Evolutionary conservation across 1,140 invertebrate genomes (phyloP), one percentile per base, ranked within the genome.

Genomic region (Chlorops oryzae): DNA sequence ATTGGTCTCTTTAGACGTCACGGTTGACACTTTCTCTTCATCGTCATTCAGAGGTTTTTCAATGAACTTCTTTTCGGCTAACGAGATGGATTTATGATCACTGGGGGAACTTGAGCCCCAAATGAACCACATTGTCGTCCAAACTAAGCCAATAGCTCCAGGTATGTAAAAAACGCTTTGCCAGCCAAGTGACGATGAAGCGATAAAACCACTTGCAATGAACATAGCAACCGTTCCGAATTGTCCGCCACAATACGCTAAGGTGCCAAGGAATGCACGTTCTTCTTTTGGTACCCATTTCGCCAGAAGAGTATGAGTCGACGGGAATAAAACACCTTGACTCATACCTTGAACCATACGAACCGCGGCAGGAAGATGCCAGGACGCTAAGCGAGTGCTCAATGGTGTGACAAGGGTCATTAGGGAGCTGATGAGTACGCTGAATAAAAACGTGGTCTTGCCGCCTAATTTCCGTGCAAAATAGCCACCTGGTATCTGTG

Each of bases 261-360:
- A 74, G 3, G 79, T 76, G 27, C 70, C 72, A 22, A 78, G 64
- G 17, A 74, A 65, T 2, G 77, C 77, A 34, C 78, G 62, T 65
- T 82, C 80, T n/a, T 73, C 59, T 3, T 62, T 57, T 2, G 80
- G 80, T 9, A 74, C 40, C 89, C 90, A 93, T 61, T 85, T 84
- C 0, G 86, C 81, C 44, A 91, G 73, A 4, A 91, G 65, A 0
- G 82, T 82, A 61, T 92, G 88, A 10, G 86, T 76, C 39, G 80
- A 78, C 0, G 90, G 89, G 61, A 86, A 84, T 18, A 87, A 76
- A 4, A 86, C 78, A 17, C 89, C 89, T 73, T 92, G 81, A 37
- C 73, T 75, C 2, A 92, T 63, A 1, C 90, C 90, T 64, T 86
- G 81, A 0, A 86, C 51, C 1, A 90, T 78, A 38, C 90, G 74